Base-by-base conservation (phyloP, 2,797 vertebrate species). In the Setipinna tenuifilis region DNA sequence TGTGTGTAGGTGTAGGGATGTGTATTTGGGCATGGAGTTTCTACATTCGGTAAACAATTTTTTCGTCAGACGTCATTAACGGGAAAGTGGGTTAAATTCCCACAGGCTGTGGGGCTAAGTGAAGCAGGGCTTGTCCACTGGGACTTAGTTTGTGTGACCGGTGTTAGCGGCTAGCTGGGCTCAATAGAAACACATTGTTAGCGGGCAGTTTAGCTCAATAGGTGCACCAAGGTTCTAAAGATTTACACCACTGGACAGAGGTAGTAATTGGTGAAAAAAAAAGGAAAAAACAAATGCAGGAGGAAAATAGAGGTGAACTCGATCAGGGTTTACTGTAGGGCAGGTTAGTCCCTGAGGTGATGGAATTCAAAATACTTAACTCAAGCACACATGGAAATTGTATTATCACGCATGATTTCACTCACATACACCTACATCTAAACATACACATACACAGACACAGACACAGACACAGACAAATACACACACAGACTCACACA, bases 101-200 rank as follows among this genome's bases (percentile, higher is more conserved):
- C 68, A 75, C 68, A 75, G 31, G 68, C 68, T 71, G 65, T 71
- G 10, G 31, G 65, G 65, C 65, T 35, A 14, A 75, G 68, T 35
- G 84, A 88, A 87, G 86, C 83, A 87, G 88, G 88, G 87, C 85
- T 85, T 5, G 68, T 75, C 68, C 31, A 41, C 68, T 68, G 62
- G 25, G 62, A 31, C 62, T 14, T 54, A 54, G 50, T 7, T 3
- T 75, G 62, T 25, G 62, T 25, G 62, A 12, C 62, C 23, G 23
- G 23, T 2, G 62, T 28, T 25, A 65, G 62, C 10, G 23, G 62
- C 28, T 12, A 75, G 28, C 31, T 31, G 68, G 3, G 31, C 68
- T 75, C 28, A 75, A 75, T 35, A 28, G 12, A 35, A 75, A 35
- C 68, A 75, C 31, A 41, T 16, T 35, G 50, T 54, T 54, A 54